Base-by-base conservation (phyloP, 2,797 vertebrate species). In the Rhinella marina region DNA sequence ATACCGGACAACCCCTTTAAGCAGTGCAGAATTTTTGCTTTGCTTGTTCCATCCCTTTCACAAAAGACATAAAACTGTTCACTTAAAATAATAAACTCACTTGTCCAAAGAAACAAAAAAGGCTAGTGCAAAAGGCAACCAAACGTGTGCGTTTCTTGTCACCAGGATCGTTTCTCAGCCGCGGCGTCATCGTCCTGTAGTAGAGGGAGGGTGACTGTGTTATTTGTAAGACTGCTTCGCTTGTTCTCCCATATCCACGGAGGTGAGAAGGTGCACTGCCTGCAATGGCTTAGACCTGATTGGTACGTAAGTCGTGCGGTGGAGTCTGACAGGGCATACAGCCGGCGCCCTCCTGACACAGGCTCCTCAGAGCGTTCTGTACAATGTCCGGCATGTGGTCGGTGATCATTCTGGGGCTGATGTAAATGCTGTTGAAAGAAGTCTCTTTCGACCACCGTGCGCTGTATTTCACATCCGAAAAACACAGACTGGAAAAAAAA, bases 371-470 rank as follows among this genome's bases (percentile, higher is more conserved):
- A 0, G 97, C 97, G 59, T 92, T 91, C 17, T 96, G 96, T 88
- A 99, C 92, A 21, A 93, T 88, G 1, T 99, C 97, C 0, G 98
- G 98, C 97, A 99, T 97, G 94, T 99, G 98, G 92, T 99, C 97
- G 0, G 94, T 93, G 0, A 99, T 90, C 98, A 99, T 99, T 93
- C 95, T 95, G 3, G 98, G 98, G 90, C 97, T 97, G 93, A 99
- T 99, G 92, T 99, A 92, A 88, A 99, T 94, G 87, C 93, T 98
- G 91, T 94, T 92, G 93, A 99, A 99, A 0, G 94, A 92, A 0
- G 91, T 94, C 88, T 97, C 96, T 0, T 92, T 95, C 7, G 97
- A 95, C 98, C 98, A 99, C 48, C 93, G 93, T 0, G 96, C 97
- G 0, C 87, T 92, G 56, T 98, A 98, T 54, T 94, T 96, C 41